A percentile compares a stretch with the other conserved stretches of the same genome.
Conservation (phyloP, 53 echinoderm and acorn worm species). For the Hippasteria phrygiana region DNA sequence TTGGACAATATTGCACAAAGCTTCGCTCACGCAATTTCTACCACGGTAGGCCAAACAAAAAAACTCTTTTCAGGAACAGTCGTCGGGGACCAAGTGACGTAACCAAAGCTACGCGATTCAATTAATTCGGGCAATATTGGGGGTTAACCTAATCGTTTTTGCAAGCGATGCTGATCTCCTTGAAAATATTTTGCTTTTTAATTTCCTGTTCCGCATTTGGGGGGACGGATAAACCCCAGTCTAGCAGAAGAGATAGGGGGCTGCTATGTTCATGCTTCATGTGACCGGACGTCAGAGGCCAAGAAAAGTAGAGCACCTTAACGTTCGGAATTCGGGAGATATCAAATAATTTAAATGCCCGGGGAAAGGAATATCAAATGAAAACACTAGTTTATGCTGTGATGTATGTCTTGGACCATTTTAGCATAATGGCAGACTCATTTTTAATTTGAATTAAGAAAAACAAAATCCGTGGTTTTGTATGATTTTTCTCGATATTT, state of each 20-base stretch:
- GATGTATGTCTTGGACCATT: too few species aligned
- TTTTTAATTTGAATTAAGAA: too few species aligned
- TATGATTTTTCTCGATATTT: too few species aligned
- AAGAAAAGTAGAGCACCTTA: neutral
- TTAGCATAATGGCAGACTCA: too few species aligned
- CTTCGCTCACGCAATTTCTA: too few species aligned
- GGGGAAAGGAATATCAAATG: too few species aligned
- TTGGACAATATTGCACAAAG: too few species aligned
- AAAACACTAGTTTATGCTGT: too few species aligned
- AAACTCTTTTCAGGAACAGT: constrained; percentile 1
- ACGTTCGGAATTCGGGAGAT: too few species aligned
- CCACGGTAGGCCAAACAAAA: neutral
- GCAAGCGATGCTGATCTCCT: constrained; percentile 15
- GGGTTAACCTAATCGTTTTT: constrained; percentile 30
- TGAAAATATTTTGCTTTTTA: constrained; percentile 36
- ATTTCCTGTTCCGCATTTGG: constrained; percentile 39
- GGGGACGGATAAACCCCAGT: neutral
- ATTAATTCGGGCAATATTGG: constrained; percentile 42
- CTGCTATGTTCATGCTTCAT: neutral
- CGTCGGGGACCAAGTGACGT: constrained; percentile 27
- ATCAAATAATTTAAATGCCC: too few species aligned
- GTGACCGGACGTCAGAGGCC: neutral
- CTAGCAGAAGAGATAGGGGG: neutral
- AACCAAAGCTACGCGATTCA: constrained; percentile 17
- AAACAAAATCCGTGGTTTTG: too few species aligned